Base-by-base conservation (phyloP, 2,797 vertebrate species). In the Myotis vivesi region DNA sequence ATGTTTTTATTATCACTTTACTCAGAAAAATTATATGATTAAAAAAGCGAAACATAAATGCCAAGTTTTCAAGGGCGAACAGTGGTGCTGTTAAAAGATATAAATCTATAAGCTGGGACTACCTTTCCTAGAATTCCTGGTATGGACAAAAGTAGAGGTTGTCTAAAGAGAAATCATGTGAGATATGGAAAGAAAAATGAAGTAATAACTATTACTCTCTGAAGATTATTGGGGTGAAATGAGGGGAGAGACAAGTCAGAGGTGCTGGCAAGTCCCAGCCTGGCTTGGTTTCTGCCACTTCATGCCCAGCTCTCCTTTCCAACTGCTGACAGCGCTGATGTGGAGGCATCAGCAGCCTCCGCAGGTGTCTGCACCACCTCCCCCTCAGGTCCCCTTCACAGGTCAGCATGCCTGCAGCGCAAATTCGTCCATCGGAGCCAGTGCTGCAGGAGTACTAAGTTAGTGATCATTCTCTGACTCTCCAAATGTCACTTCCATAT, bases 371-470 rank as follows among this genome's bases (percentile, higher is more conserved):
- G 36, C 5, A 8, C 0, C 2, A 16, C 28, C 23, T 41, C 33
- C n/a, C 23, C 2, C 11, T 3, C 3, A 0, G 13, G 28, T 6
- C 25, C 6, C 15, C 19, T 6, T 30, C 9, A 20, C 12, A 69
- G 72, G 38, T 25, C 0, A 0, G 46, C 7, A 3, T 41, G 12
- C 20, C 28, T 46, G 46, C 5, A 23, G 2, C 7, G 36, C 83
- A 75, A 36, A 4, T 23, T 38, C 33, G 10, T 6, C 30, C 11
- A 22, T 0, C 22, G 30, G 6, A 20, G 11, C 9, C 51, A 12
- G 2, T 3, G 33, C 20, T 30, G 30, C 12, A 38, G n/a, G 22
- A 22, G 1, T 2, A 9, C 20, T 55, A 17, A 13, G 6, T 2
- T n/a, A 13, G 46, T 33, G 33, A 23, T 30, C 19, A 2, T 16